Evolutionary conservation across 2,797 vertebrate genomes (phyloP).

Genomic region (Hipposideros larvatus): DNA sequence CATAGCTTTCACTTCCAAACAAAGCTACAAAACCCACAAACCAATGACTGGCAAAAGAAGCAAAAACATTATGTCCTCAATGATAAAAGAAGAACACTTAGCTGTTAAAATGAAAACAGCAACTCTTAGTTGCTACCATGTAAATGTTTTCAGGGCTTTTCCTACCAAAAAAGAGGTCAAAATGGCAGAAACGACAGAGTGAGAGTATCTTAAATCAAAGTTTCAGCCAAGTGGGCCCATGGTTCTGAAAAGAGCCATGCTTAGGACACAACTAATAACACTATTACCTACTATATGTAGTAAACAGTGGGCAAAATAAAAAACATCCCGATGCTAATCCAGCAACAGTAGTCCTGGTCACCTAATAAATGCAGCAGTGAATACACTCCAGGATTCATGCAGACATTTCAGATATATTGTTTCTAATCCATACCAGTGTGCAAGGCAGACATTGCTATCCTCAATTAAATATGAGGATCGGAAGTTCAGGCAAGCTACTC

Average conservation of each 20-base stretch:
- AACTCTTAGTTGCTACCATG: neutral
- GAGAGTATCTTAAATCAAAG: neutral
- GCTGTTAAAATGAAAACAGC: slow-evolving; percentile 37
- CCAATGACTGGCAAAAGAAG: neutral
- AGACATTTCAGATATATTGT: neutral
- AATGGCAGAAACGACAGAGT: neutral
- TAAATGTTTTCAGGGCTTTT: neutral
- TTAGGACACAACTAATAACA: neutral
- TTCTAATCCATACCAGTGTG: neutral
- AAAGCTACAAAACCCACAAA: slow-evolving; percentile 41
- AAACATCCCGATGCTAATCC: neutral
- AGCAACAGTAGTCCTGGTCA: neutral
- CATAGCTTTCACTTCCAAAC: slow-evolving; percentile 41
- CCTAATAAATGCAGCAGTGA: neutral
- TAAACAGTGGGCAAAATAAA: neutral
- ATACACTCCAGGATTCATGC: neutral
- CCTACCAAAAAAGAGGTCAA: neutral
- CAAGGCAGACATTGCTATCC: neutral
- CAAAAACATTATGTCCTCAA: slow-evolving; percentile 15
- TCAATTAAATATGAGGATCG: neutral
- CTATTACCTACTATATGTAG: neutral
- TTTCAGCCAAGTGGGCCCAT: neutral
- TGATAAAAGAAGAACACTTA: slow-evolving; percentile 42
- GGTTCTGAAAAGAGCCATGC: neutral
- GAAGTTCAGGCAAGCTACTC: neutral